Evolutionary conservation across 2,888 invertebrate species (phyloP).

Genomic region (Lapara coniferarum): DNA sequence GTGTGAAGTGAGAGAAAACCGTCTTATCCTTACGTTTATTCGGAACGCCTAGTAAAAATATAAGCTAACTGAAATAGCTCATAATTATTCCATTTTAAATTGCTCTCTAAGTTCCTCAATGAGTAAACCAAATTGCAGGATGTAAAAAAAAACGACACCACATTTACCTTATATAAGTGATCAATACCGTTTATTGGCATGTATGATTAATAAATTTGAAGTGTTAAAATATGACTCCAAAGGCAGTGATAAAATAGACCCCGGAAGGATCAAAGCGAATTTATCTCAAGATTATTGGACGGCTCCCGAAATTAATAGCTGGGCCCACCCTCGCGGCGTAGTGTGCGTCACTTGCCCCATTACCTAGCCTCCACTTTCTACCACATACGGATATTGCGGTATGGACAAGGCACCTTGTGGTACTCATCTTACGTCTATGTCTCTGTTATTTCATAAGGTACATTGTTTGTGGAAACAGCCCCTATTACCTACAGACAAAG

Average conservation of each 20-base stretch:
- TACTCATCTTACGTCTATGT: not conserved
- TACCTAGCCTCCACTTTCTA: not conserved
- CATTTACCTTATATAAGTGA: too few relatives aligned
- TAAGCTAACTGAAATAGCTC: too few relatives aligned
- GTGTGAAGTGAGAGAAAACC: too few relatives aligned
- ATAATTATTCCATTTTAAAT: too few relatives aligned
- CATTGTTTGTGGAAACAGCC: not conserved
- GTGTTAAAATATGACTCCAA: not conserved
- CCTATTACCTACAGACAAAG: not conserved
- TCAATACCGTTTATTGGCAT: too few relatives aligned
- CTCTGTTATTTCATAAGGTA: not conserved
- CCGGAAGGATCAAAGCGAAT: not conserved
- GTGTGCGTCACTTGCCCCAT: not conserved
- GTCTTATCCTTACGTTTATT: too few relatives aligned
- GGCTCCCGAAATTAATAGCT: constrained; percentile 8
- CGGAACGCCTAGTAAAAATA: too few relatives aligned
- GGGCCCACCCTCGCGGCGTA: not conserved
- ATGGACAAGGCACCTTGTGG: not conserved
- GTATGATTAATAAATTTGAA: not conserved
- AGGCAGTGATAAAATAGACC: constrained; percentile 8
- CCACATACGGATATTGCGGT: not conserved
- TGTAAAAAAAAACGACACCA: too few relatives aligned
- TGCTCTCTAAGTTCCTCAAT: too few relatives aligned
- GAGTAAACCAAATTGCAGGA: too few relatives aligned
- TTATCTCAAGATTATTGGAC: constrained; percentile 14